Evolutionary conservation across 2,888 invertebrate species (phyloP), one percentile per base, ranked within the genome.

Genomic region (Thereva nobilitata): DNA sequence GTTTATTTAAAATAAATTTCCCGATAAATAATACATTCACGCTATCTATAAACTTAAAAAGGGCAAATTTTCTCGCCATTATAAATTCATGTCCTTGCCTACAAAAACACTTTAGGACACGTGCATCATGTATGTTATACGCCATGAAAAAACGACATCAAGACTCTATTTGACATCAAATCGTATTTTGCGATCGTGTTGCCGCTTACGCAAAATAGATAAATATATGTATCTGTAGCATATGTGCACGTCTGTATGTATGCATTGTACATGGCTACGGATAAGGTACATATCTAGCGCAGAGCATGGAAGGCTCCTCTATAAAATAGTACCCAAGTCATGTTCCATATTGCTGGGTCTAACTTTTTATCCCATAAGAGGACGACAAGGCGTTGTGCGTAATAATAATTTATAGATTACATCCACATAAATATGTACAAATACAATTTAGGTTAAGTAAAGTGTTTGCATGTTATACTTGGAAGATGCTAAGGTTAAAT

Each of bases 391-490:
- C 41, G 9, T 47, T 47, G 49, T 65, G 54, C 64, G 66, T 57
- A 66, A 66, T 66, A 57, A 66, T 66, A 66, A 66, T 66, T 66
- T 66, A 66, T 66, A 56, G 66, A 66, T 66, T 66, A 66, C 66
- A 66, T 57, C 52, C 66, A 50, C 65, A 68, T 59, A 68, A 55
- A 55, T 64, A 23, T 23, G 23, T 23, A 57, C 66, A 64, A 67
- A 67, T 57, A 67, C 53, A 67, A 50, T 66, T 68, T 66, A 44
- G 66, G 55, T 59, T 68, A 68, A 68, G 66, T 68, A 54, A 68
- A 66, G 57, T 68, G 68, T 68, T 68, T 66, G 68, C 68, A 61
- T 68, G 68, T 55, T 45, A 64, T 57, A 64, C 50, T 44, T 42
- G 12, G 44, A 55, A 56, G 57, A 64, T 53, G 44, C 52, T 34